A percentile compares a stretch with the other conserved stretches of the same genome.
phyloP scores from a whole-genome alignment of 2,113 vertebrate genomes.

The Protobothrops mucrosquamatus region DNA sequence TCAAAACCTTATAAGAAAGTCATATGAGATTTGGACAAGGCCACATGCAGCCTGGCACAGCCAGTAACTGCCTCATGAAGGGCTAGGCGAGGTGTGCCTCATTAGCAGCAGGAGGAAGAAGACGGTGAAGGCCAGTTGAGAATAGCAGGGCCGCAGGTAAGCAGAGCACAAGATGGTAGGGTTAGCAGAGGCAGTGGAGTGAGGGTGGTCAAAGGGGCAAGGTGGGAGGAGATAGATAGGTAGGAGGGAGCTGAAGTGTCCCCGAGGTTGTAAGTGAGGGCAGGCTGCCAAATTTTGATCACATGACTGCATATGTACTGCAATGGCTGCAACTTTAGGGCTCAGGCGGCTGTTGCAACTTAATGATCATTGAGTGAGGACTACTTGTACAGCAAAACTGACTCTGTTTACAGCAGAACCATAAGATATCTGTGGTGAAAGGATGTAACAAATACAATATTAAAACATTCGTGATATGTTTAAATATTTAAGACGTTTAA shows the following conservation, averaged over 20 bases:
- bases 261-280: neutral
- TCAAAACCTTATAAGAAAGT: neutral
- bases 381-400: neutral
- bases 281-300: neutral
- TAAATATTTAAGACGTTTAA: neutral
- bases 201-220: neutral
- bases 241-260: neutral
- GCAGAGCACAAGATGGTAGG: neutral
- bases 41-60: neutral
- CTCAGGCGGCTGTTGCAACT: neutral
- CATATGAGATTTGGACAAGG: neutral
- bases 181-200: neutral
- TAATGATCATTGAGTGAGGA: neutral
- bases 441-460: neutral
- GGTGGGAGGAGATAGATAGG: neutral
- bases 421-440: neutral
- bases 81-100: neutral
- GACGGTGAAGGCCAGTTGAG: neutral
- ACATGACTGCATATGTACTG: neutral
- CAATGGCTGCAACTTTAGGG: neutral
- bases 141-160: neutral
- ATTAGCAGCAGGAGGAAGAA: neutral
- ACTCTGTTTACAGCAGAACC: neutral
- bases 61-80: neutral
- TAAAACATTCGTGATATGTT: neutral